Evolutionary conservation across 2,797 vertebrate species (phyloP), one percentile per base, ranked within the genome.

Genomic region (Argya squamiceps): DNA sequence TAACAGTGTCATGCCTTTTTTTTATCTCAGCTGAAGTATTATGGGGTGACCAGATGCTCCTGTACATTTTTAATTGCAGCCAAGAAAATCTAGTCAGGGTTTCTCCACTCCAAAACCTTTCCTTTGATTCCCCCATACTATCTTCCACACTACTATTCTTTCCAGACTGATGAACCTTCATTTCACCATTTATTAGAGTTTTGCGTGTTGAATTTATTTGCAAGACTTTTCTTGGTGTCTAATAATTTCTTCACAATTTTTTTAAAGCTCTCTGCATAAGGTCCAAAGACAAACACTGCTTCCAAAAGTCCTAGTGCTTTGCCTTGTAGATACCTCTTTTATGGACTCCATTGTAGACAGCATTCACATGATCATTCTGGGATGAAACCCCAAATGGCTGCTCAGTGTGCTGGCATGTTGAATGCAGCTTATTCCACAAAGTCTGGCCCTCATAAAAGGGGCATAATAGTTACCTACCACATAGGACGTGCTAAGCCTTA

Each of bases 381-480:
- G 70, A 88, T 46, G 74, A 71, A 88, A 50, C 22, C 41, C 53
- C 2, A 0, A 89, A 44, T n/a, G 70, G 47, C 46, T 89, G 50
- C 55, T 88, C 76, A 26, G 55, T 15, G 21, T n/a, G 34, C 85
- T 83, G 90, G 75, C 65, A 44, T 4, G 47, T 22, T 76, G 83
- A 93, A 88, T 88, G 46, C 46, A 87, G 56, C 30, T 82, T 82
- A 89, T 53, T 68, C 84, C 86, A 86, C 56, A 11, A 90, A 85
- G 63, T 74, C 85, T 67, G 47, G 59, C 27, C 67, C 71, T 73
- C 84, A 73, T 70, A 90, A 93, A 95, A 86, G 34, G 30, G 37
- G 15, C 27, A 90, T 44, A 93, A 86, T 67, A 84, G 76, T 75
- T 81, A 90, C 94, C 91, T 92, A 95, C 91, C 86, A 84, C 92